Evolutionary conservation across 1,140 invertebrate species (phyloP).

Genomic region (Drosophila arizonae): DNA sequence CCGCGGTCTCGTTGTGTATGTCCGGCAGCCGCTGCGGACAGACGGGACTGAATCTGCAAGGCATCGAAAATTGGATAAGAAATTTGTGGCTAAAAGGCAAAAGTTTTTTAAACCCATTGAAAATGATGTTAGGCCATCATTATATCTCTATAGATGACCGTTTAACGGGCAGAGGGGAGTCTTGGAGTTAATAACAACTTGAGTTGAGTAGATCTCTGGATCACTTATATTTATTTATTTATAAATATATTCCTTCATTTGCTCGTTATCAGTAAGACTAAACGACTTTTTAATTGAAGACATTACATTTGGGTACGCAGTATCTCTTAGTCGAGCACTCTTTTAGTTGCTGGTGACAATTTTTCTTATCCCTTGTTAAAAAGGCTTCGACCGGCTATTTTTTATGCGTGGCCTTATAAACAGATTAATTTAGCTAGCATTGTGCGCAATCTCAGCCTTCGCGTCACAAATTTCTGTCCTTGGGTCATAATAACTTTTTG

Average conservation of each 20-base stretch:
- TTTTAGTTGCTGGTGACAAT: constrained; percentile 13
- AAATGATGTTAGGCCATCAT: not conserved
- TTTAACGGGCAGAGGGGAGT: not conserved
- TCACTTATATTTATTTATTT: too few species aligned
- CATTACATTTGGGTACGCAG: not conserved
- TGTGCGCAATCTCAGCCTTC: constrained; percentile 67
- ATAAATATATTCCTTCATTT: too few species aligned
- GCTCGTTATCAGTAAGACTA: too few species aligned
- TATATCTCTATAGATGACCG: not conserved
- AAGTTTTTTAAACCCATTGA: constrained; percentile 34
- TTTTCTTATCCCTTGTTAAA: constrained; percentile 29
- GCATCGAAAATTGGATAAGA: constrained; percentile 38
- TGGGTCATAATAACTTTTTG: constrained; percentile 73
- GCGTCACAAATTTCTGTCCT: constrained; percentile 59
- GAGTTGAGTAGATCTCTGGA: too few species aligned
- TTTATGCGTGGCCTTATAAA: constrained; percentile 72
- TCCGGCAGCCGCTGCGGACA: constrained; percentile 94
- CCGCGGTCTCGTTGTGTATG: constrained; percentile 91
- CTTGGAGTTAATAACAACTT: too few species aligned
- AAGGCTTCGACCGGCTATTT: constrained; percentile 68
- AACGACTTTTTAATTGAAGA: too few species aligned
- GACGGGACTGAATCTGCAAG: constrained; percentile 90
- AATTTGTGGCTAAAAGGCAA: constrained; percentile 38
- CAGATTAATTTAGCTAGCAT: constrained; percentile 75
- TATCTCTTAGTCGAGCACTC: not conserved